Percentiles rank a stretch among this genome's conserved stretches.
phyloP scores from a whole-genome alignment of 2,113 vertebrate species.

The Hepsetus odoe region DNA sequence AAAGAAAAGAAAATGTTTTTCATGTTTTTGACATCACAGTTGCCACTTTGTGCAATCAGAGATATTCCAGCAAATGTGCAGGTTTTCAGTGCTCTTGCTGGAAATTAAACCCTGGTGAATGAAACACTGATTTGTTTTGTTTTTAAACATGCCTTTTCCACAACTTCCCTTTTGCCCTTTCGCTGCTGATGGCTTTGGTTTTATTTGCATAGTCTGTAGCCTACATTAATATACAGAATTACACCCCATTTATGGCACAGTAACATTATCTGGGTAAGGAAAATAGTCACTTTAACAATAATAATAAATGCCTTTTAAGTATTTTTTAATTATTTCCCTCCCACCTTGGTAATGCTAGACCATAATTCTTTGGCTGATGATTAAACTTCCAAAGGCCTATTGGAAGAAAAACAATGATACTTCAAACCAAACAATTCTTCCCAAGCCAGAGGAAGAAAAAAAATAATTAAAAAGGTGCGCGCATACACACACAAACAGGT shows the following conservation, averaged over 20 bases:
- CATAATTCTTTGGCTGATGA: too few species aligned
- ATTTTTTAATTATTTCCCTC: too few species aligned
- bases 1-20: too few species aligned
- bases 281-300: too few species aligned
- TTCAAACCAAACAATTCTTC: too few species aligned
- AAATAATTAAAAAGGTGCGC: too few species aligned
- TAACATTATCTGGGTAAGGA: not conserved
- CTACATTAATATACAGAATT: not conserved
- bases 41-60: not conserved
- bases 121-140: not conserved
- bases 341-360: too few species aligned
- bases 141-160: too few species aligned
- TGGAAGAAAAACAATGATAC: not conserved
- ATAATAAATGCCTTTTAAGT: not conserved
- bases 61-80: not conserved
- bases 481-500: not conserved
- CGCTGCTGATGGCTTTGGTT: constrained; percentile 22
- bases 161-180: too few species aligned
- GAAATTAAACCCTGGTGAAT: not conserved
- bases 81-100: not conserved
- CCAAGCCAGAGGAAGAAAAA: not conserved
- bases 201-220: constrained; percentile 15
- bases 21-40: not conserved
- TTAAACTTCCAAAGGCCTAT: too few species aligned
- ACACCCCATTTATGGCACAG: not conserved